These are phyloP conservation scores for Halichoeres trimaculatus DNA, from an alignment of 2,113 vertebrate genomes.

Conservation along the genomic window DNA sequence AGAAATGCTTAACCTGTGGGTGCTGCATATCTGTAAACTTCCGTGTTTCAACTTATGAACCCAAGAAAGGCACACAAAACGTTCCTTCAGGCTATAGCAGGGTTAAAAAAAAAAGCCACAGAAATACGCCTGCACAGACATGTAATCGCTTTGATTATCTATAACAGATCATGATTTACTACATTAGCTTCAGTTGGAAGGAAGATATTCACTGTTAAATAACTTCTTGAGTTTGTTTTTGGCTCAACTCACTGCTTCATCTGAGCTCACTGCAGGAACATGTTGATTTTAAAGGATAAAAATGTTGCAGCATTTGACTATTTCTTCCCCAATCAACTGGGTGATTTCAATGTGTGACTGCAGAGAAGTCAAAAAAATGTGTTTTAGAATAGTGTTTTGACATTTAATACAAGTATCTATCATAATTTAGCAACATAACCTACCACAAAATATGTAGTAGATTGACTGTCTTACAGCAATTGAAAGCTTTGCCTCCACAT, in stretches of 20 bases:
- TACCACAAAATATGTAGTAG: too few relatives aligned
- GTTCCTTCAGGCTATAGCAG: slow-evolving; percentile 3
- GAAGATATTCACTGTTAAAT: not conserved
- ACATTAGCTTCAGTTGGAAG: not conserved
- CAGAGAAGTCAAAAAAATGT: too few relatives aligned
- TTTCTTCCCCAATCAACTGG: not conserved
- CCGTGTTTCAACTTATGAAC: slow-evolving; percentile 32
- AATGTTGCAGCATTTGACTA: not conserved
- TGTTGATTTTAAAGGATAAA: not conserved
- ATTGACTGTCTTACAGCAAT: too few relatives aligned
- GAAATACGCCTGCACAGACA: not conserved
- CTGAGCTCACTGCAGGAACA: not conserved
- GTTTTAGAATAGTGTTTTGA: too few relatives aligned
- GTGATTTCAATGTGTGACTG: not conserved
- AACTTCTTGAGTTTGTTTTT: not conserved
- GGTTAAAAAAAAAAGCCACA: not conserved
- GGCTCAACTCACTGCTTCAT: not conserved
- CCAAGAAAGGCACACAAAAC: not conserved
- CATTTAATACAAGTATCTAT: too few relatives aligned
- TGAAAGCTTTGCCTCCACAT: too few relatives aligned
- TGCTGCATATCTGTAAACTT: slow-evolving; percentile 9
- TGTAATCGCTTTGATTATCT: not conserved
- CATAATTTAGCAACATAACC: too few relatives aligned
- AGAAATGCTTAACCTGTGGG: too few relatives aligned
- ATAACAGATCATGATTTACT: not conserved